A percentile compares a stretch with the other conserved stretches of the same genome.
Conservation (phyloP, 2,797 vertebrate genomes). For the Moxostoma hubbsi region DNA sequence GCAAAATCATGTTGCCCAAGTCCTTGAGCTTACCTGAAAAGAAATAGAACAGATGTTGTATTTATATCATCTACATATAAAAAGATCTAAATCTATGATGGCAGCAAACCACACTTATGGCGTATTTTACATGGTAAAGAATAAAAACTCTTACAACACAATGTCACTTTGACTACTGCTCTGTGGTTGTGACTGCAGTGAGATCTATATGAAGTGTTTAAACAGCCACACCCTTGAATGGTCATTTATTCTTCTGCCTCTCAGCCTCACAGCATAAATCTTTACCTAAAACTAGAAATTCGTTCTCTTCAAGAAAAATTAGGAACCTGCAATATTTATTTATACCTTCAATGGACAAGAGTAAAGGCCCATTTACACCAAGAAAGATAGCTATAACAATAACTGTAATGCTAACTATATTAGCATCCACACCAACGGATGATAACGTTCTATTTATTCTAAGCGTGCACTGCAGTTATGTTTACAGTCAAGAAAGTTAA, state of each 20-base stretch:
- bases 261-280: background rate
- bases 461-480: too few relatives aligned
- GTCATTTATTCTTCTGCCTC: background rate
- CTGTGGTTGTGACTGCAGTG: slow-evolving; percentile 47
- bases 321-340: background rate
- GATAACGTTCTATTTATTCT: too few relatives aligned
- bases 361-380: too few relatives aligned
- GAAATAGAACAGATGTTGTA: background rate
- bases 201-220: slow-evolving; percentile 53
- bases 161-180: background rate
- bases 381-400: too few relatives aligned
- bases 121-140: background rate
- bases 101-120: too few relatives aligned
- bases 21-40: slow-evolving; percentile 92
- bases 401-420: too few relatives aligned
- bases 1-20: slow-evolving; percentile 92
- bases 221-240: slow-evolving; percentile 28
- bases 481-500: too few relatives aligned
- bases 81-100: background rate
- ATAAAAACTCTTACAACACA: background rate
- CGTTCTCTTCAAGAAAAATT: background rate
- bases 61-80: background rate
- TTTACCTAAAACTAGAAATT: background rate
- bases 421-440: too few relatives aligned
- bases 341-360: background rate